Conservation (phyloP, 2,113 vertebrate species). For the Pithys albifrons region DNA sequence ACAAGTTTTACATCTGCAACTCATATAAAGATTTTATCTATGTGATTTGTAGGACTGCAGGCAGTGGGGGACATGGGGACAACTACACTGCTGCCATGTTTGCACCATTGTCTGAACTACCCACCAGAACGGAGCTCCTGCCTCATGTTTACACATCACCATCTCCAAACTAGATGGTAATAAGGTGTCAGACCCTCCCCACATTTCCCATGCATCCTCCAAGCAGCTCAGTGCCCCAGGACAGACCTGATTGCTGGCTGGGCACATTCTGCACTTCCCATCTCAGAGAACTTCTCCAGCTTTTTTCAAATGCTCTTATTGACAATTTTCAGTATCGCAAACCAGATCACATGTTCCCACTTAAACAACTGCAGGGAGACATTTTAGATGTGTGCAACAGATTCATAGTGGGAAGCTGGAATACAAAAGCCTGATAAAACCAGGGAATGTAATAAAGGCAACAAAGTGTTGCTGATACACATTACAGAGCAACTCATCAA, state of each 20-base stretch:
- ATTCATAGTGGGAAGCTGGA: not conserved
- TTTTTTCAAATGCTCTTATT: not conserved
- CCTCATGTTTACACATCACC: not conserved
- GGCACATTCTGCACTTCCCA: not conserved
- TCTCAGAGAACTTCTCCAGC: not conserved
- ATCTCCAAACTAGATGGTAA: not conserved
- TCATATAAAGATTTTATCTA: not conserved
- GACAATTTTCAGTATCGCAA: not conserved
- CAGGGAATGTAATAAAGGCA: not conserved
- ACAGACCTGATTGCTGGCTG: not conserved
- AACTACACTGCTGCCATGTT: fast-evolving
- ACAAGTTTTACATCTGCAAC: not conserved
- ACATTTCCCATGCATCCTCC: fast-evolving
- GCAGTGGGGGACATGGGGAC: not conserved
- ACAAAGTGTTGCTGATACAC: not conserved
- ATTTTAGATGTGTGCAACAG: not conserved
- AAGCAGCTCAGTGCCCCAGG: not conserved
- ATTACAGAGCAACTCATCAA: not conserved
- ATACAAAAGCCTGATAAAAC: not conserved
- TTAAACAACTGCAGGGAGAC: slow-evolving; percentile 23
- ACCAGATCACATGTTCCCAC: not conserved
- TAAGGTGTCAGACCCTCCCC: not conserved
- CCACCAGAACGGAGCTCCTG: not conserved
- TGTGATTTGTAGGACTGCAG: not conserved
- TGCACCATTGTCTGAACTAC: not conserved